Evolutionary conservation across 2,797 vertebrate genomes (phyloP), one percentile per base, ranked within the genome.

Genomic region (Pelobates cultripes): DNA sequence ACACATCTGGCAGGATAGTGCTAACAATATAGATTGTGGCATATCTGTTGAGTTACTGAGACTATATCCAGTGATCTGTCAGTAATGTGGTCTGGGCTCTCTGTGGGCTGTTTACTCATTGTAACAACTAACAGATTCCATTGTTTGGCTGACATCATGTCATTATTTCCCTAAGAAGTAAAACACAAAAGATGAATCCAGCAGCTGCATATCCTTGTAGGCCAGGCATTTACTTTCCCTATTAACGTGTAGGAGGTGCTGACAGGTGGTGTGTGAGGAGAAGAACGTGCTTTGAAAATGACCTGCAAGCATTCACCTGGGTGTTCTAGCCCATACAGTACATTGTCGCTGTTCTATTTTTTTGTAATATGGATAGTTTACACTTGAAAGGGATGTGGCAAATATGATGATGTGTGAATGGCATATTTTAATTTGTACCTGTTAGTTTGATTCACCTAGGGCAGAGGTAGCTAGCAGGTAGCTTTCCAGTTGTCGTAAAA

Each of bases 161-260:
- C 86, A 83, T 84, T 57, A n/a, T 79, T 86, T 87, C 80, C 85
- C 77, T 43, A 71, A 85, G 86, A 82, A 51, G 28, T 72, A 47
- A 72, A 78, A 85, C 84, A 87, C 87, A 86, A 88, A 87, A 88
- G 81, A 85, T 75, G 67, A 51, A 42, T 75, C 75, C 60, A 47
- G 78, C 86, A 88, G 81, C 80, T 90, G 87, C 12, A 15, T 81
- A 70, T 75, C 15, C 68, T 60, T 53, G n/a, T 75, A 78, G 82
- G 78, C 78, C 82, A 80, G 80, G 74, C 88, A 85, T 86, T 85
- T 85, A 78, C 81, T 71, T 84, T 1, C 71, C 75, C 12, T 72
- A 75, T 82, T 85, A 42, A 86, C 68, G 66, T 71, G 75, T 74
- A 83, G 75, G 75, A 84, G 76, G 70, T 86, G 84, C 80, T 87